Base-by-base conservation (phyloP, 2,888 invertebrate genomes). In the Mechanitis mazaeus region DNA sequence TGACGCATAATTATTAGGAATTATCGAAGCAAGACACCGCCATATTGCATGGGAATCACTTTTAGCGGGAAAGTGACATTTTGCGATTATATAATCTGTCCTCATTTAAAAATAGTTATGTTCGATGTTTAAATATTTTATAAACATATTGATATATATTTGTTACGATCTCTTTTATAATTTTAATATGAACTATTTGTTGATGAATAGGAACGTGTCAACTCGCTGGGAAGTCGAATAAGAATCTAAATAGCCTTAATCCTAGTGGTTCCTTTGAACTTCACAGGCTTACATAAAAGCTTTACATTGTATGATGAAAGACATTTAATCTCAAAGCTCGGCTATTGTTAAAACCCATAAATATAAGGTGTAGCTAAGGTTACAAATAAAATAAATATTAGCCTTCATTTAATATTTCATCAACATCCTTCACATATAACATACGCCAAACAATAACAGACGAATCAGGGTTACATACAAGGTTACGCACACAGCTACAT, bases 1-100 rank as follows among this genome's bases (percentile, higher is more conserved):
- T 83, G 80, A 77, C 86, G 89, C 90, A 88, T 89, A 87, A 82
- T 83, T 77, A 86, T 84, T 83, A 83, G 84, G 81, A 82, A 81
- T 83, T 81, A 87, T 80, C 82, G 84, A 78, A 80, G 78, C 84
- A 72, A 71, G 74, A 70, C 81, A 59, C 65, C 66, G 57, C 69
- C 72, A 75, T 66, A 61, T 75, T 67, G 79, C 82, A 83, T 87
- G 88, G 85, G 89, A 87, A 85, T 78, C 76, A 72, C 67, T 77
- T 76, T 80, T 77, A 76, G 81, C 81, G 83, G 86, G 85, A 83
- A 79, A 80, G 76, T 82, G 80, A 82, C 72, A 70, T 77, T 73
- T 73, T 69, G 58, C 46, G 63, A 60, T 65, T 58, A 64, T 67
- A 61, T 78, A 79, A 78, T 84, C 84, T 79, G 79, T 81, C 80